Base-by-base conservation (phyloP, 1,140 invertebrate species). In the Heliconius himera region DNA sequence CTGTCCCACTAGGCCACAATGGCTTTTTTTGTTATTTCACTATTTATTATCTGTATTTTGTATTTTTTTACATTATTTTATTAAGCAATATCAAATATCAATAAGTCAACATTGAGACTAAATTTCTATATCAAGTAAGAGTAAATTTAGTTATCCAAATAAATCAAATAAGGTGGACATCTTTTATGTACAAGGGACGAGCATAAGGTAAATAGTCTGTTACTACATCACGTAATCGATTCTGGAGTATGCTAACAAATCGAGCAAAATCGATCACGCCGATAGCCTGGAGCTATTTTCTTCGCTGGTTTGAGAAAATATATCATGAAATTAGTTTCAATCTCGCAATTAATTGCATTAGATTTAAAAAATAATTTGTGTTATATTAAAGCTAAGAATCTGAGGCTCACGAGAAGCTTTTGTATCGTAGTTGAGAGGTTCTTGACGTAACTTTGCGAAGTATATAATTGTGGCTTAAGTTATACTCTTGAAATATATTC, bases 161-260 rank as follows among this genome's bases (percentile, higher is more conserved):
- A 72, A 72, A 72, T 66, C 60, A 66, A 66, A 66, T 66, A 29
- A 11, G 60, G n/a, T 66, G 60, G 60, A 66, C 60, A 29, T 72
- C 20, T 72, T 72, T 72, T 72, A 72, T 22, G 70, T 72, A 41
- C 36, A 72, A 72, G 70, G 29, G 70, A 72, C 29, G 33, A 72
- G 70, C 51, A 70, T 41, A 75, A 71, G 36, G 73, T 33, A 81
- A 78, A 81, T 56, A 71, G 18, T n/a, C 36, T 26, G 60, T 81
- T 71, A 79, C 75, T 73, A 81, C 38, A 73, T 73, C 83, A 84
- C 83, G 83, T 85, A 85, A 85, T 85, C 82, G 80, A 85, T 82
- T 85, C 78, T 82, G 76, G 83, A 85, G 84, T 83, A 80, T 78
- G 81, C 84, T 74, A 85, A 85, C 78, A 83, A 83, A 83, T 80